A percentile compares a stretch with the other conserved stretches of the same genome.
These are phyloP conservation scores for Noctuana brunneofusca DNA, from an alignment of 2,888 invertebrate species.

Conservation along the genomic window DNA sequence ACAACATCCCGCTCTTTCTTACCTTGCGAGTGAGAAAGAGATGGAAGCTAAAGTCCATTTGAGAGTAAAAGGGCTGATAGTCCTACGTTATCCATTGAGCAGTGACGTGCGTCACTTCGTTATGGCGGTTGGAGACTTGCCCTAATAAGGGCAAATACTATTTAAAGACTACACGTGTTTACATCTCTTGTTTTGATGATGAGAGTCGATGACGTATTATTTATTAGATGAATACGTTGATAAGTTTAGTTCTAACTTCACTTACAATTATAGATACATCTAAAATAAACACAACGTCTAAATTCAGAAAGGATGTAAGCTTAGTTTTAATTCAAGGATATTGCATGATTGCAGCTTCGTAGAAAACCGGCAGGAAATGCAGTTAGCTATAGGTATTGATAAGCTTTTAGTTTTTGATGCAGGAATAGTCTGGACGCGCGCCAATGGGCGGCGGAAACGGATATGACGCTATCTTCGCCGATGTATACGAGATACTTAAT, in stretches of 20 bases:
- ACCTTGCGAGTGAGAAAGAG: conserved; percentile 14
- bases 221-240: background rate
- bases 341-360: background rate
- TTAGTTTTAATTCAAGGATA: too few relatives aligned
- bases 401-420: conserved; percentile 37
- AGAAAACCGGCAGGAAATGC: conserved; percentile 25
- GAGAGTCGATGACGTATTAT: conserved; percentile 16
- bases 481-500: background rate
- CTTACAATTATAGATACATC: background rate
- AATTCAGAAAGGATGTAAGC: too few relatives aligned
- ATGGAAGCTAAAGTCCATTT: conserved; percentile 2
- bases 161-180: conserved; percentile 23
- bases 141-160: conserved; percentile 43
- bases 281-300: background rate
- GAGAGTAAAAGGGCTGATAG: conserved; percentile 36
- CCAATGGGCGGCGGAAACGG: conserved; percentile 61
- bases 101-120: conserved; percentile 36
- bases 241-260: background rate
- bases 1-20: conserved; percentile 22
- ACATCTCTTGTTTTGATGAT: conserved; percentile 8
- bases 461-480: conserved; percentile 51
- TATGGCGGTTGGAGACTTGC: conserved; percentile 37
- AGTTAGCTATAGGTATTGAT: conserved; percentile 13
- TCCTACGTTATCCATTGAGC: conserved; percentile 45
- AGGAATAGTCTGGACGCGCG: conserved; percentile 60